phyloP scores from a whole-genome alignment of 1,140 invertebrate species.

The Dufourea novaeangliae region DNA sequence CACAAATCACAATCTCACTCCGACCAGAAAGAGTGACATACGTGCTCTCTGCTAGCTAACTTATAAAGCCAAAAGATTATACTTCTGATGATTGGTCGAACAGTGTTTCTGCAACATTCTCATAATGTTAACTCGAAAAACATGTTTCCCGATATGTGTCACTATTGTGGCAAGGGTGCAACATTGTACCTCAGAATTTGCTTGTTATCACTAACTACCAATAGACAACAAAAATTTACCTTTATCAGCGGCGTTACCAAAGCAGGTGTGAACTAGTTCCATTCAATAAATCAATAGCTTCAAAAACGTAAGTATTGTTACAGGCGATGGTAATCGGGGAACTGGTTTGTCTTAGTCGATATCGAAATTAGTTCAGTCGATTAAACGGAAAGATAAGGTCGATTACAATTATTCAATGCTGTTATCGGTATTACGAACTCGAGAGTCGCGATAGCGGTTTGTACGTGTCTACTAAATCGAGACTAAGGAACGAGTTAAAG shows the following conservation, averaged over 20 bases:
- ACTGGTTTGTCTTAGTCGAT: background rate
- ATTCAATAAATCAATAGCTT: background rate
- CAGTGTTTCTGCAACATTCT: too few species aligned
- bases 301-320: background rate
- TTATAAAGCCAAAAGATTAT: too few species aligned
- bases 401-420: slow-evolving; percentile 11
- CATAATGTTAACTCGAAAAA: too few species aligned
- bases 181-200: background rate
- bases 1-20: too few species aligned
- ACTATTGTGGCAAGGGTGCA: too few species aligned
- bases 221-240: background rate
- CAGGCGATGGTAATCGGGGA: background rate
- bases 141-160: too few species aligned
- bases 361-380: background rate
- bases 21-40: too few species aligned
- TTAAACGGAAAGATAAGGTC: background rate
- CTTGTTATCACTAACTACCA: background rate
- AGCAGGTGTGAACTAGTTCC: background rate
- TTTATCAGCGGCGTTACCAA: background rate
- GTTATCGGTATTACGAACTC: slow-evolving; percentile 30
- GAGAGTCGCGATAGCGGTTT: slow-evolving; percentile 19
- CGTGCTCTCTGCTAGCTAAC: too few species aligned
- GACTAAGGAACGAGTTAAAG: background rate
- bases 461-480: slow-evolving; percentile 2
- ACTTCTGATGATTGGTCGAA: too few species aligned